Evolutionary conservation across 2,888 invertebrate genomes (phyloP), one percentile per base, ranked within the genome.

Genomic region (Nomada fucata): DNA sequence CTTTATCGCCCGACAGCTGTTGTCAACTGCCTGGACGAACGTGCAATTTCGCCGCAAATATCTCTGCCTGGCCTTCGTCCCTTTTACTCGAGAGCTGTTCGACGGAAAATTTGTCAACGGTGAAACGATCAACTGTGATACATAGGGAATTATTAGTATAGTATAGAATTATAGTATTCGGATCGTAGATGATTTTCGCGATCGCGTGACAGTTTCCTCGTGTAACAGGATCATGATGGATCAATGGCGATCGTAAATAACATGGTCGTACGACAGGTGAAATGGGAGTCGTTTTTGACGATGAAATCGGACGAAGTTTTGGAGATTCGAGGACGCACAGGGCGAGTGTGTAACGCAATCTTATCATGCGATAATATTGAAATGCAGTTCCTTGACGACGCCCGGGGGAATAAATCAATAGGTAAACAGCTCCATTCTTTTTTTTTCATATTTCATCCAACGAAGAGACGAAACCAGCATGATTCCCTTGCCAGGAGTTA

Each of bases 341-440:
- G 81, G 82, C 80, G 89, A 89, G 82, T 85, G 82, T 87, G 86
- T 90, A 92, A 92, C 88, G 87, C 88, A 89, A 87, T 86, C 88
- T 89, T 89, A 89, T 91, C 92, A 92, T 92, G 91, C 91, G 87
- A 92, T 89, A 89, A 91, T 91, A 92, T 91, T 89, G 91, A 91
- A 92, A 91, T 92, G 91, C 91, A 92, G 91, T 91, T 90, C 90
- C 92, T 89, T 91, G 92, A 90, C 92, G 85, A 93, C 92, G 90
- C 84, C 79, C 78, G 71, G 86, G 88, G 86, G 89, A 91, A 91
- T 92, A 91, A 92, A 91, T 92, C 92, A 87, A 92, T 92, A 91
- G 75, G 69, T 76, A 64, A 59, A 23, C 73, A 55, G 52, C 55
- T 64, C 67, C 72, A 74, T 74, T 79, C 83, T 86, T 86, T 77